These are phyloP conservation scores for Buceros bicornis DNA, from an alignment of 2,797 vertebrate genomes.

Conservation along the genomic window DNA sequence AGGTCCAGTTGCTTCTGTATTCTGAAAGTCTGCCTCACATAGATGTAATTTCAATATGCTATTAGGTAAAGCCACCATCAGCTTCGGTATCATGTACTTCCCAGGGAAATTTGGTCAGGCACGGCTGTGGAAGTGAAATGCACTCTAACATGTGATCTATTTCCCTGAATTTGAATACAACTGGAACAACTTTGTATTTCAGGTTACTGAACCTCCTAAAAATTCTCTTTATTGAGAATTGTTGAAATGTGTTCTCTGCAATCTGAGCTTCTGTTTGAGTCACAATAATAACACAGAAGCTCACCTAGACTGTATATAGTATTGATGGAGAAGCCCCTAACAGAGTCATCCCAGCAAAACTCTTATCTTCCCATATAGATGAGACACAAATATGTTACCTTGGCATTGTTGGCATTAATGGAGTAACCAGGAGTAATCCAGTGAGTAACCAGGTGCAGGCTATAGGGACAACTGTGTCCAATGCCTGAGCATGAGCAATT, in stretches of 20 bases:
- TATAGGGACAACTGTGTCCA: not conserved
- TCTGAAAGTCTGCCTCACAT: not conserved
- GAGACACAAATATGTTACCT: not conserved
- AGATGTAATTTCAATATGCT: not conserved
- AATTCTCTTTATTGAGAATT: not conserved
- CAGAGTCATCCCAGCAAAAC: not conserved
- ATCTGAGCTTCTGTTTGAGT: not conserved
- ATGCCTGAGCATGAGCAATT: not conserved
- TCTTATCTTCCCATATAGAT: not conserved
- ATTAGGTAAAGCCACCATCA: not conserved
- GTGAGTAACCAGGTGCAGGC: not conserved
- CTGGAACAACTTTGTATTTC: not conserved
- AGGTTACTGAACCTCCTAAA: not conserved
- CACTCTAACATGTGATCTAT: rapidly evolving
- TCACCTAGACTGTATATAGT: not conserved
- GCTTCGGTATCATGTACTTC: not conserved
- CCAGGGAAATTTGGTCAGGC: not conserved
- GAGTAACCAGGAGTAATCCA: not conserved
- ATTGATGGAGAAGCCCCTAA: not conserved
- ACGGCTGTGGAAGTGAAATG: not conserved
- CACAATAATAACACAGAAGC: not conserved
- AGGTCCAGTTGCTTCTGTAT: not conserved
- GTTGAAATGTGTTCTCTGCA: not conserved
- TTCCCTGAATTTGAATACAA: not conserved
- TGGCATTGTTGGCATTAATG: not conserved